Percentiles rank a stretch among this genome's conserved stretches.
Evolutionary conservation across 1,140 invertebrate genomes (phyloP).

Genomic region (Drosophila nebulosa): DNA sequence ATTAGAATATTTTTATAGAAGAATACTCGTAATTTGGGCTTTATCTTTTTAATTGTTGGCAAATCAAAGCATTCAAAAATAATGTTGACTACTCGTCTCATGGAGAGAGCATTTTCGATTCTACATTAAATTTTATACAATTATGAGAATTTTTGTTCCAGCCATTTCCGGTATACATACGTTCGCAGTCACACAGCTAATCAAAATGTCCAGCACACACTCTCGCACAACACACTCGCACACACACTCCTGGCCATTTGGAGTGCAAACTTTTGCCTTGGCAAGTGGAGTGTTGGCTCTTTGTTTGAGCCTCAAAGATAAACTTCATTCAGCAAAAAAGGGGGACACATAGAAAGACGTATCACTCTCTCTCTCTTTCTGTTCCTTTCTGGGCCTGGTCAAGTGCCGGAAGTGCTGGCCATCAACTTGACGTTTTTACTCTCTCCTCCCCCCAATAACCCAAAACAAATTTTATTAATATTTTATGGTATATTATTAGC

Average conservation of each 20-base stretch:
- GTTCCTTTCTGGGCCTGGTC: slow-evolving; percentile 4
- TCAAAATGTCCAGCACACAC: slow-evolving; percentile 68
- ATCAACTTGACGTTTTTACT: slow-evolving; percentile 20
- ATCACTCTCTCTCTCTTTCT: background rate
- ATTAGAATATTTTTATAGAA: too few relatives aligned
- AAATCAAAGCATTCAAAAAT: too few relatives aligned
- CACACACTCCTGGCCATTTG: slow-evolving; percentile 30
- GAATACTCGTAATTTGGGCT: too few relatives aligned
- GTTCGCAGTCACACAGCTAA: slow-evolving; percentile 63
- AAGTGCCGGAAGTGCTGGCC: slow-evolving; percentile 41
- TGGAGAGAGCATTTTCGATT: background rate
- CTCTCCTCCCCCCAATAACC: background rate
- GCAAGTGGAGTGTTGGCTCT: slow-evolving; percentile 25
- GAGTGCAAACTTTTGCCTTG: slow-evolving; percentile 54
- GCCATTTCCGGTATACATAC: slow-evolving; percentile 56
- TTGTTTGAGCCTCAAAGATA: slow-evolving; percentile 18
- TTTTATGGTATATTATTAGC: slow-evolving; percentile 50
- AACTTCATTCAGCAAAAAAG: background rate
- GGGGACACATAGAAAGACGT: background rate
- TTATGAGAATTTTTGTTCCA: slow-evolving; percentile 17
- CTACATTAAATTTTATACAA: background rate
- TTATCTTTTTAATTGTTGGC: too few relatives aligned
- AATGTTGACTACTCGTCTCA: too few relatives aligned
- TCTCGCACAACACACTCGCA: slow-evolving; percentile 31
- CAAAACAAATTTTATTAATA: slow-evolving; percentile 45